Percentiles rank a stretch among this genome's conserved stretches.
Conservation (phyloP, 2,888 invertebrate genomes). For the Sphaeridia pumilis region DNA sequence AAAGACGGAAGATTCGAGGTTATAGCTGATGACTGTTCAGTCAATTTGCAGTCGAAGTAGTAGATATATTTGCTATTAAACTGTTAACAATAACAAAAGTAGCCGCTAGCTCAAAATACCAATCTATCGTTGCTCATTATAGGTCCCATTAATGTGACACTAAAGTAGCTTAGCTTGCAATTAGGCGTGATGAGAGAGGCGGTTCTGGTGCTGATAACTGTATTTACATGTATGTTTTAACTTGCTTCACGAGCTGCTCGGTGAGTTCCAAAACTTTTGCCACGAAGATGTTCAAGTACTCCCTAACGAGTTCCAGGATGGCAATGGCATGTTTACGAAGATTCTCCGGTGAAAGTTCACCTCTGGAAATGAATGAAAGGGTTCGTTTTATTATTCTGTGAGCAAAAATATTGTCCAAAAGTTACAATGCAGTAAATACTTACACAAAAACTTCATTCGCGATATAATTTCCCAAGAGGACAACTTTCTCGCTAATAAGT, state of each 20-base stretch:
- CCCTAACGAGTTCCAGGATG: constrained; percentile 30
- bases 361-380: constrained; percentile 17
- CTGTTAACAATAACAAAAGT: no score
- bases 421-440: constrained; percentile 10
- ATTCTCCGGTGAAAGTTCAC: constrained; percentile 32
- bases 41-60: no score
- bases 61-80: no score
- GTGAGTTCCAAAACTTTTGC: constrained; percentile 23
- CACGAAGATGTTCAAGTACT: constrained; percentile 18
- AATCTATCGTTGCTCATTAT: no score
- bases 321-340: constrained; percentile 32
- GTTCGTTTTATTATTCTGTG: no score
- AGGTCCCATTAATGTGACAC: no score
- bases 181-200: no score
- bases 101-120: no score
- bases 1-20: no score
- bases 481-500: constrained; percentile 3
- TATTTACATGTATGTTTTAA: constrained; percentile 9
- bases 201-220: no score
- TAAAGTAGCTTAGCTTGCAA: no score
- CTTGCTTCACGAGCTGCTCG: constrained; percentile 3
- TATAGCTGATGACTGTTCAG: no score
- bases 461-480: constrained; percentile 19
- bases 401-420: not conserved
- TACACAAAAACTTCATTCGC: constrained; percentile 35